Conservation (phyloP, 2,113 vertebrate genomes). For the Urocolius indicus region DNA sequence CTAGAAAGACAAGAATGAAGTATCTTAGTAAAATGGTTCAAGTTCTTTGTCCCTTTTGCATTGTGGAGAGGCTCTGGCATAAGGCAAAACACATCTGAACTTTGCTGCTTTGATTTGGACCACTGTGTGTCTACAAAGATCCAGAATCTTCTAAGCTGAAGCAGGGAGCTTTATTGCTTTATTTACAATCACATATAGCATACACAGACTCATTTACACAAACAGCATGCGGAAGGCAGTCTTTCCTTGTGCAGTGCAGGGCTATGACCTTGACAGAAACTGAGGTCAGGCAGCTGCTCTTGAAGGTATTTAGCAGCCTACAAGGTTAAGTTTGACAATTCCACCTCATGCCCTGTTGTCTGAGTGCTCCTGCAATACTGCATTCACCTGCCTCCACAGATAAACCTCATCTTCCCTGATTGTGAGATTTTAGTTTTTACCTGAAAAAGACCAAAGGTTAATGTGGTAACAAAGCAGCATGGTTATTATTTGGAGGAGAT, state of each 20-base stretch:
- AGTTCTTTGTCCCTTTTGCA: background rate
- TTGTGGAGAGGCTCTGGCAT: background rate
- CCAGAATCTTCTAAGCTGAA: background rate
- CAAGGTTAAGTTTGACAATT: slow-evolving; percentile 44
- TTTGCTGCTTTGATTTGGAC: background rate
- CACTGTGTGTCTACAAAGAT: background rate
- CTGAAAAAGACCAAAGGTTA: slow-evolving; percentile 45
- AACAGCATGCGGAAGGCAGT: background rate
- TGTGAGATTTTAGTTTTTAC: slow-evolving; percentile 9
- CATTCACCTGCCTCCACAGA: background rate
- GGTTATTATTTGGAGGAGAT: slow-evolving; percentile 40
- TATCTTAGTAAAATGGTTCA: background rate
- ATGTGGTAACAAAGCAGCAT: slow-evolving; percentile 36
- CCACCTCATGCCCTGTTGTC: background rate
- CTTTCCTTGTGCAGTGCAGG: background rate
- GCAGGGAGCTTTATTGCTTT: background rate
- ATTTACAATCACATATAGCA: background rate
- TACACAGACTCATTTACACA: slow-evolving; percentile 30
- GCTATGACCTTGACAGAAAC: slow-evolving; percentile 42
- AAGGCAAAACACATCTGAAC: background rate
- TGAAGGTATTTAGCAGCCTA: slow-evolving; percentile 35
- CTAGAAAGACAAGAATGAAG: background rate
- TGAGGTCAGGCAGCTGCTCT: slow-evolving; percentile 1
- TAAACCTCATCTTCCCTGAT: slow-evolving; percentile 37
- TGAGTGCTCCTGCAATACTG: background rate